phyloP scores from a whole-genome alignment of 92 coral and sea anemone genomes.

The Montipora capitata region DNA sequence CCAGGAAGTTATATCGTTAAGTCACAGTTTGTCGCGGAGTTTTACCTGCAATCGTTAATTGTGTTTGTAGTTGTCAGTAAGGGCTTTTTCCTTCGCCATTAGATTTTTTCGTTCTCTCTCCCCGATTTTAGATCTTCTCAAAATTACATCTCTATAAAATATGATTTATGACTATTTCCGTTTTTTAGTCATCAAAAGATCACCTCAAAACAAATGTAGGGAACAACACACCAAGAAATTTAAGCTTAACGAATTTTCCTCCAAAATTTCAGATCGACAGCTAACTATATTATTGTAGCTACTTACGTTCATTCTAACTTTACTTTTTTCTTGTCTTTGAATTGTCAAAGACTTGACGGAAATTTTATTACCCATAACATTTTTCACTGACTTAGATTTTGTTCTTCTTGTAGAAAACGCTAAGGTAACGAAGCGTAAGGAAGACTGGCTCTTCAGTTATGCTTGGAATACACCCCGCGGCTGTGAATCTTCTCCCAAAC shows the following conservation, averaged over 20 bases:
- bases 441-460: no score
- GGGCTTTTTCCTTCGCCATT: not conserved
- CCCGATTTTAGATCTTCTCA: not conserved
- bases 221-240: not conserved
- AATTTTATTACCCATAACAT: conserved; percentile 11
- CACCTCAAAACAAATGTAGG: not conserved
- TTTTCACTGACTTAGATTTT: no score
- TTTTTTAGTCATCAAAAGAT: not conserved
- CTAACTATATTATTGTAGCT: no score
- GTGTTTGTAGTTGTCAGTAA: conserved; percentile 21
- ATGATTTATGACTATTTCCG: not conserved
- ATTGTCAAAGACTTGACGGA: not conserved
- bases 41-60: not conserved
- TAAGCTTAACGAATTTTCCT: not conserved
- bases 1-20: no score
- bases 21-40: not conserved
- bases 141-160: not conserved
- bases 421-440: conserved; percentile 42
- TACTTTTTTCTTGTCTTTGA: not conserved
- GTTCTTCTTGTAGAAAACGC: conserved; percentile 17
- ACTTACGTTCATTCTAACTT: not conserved
- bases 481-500: no score
- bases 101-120: not conserved
- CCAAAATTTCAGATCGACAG: not conserved
- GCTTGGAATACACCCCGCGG: no score